Base-by-base conservation (phyloP, 2,113 vertebrate species). In the Phaethornis superciliosus region DNA sequence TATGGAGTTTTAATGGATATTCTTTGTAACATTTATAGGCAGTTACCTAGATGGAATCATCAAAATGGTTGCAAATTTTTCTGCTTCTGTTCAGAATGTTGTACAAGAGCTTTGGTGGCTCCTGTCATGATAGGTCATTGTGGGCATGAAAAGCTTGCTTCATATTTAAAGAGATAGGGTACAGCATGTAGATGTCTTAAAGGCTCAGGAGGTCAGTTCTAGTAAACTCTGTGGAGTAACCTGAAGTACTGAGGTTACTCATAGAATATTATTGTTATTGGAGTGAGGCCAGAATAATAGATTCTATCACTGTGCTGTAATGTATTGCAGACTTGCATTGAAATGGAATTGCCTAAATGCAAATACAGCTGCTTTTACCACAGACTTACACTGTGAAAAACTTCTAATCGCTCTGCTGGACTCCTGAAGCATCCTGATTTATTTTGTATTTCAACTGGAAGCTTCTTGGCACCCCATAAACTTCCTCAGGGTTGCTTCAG, bases 281-380 rank as follows among this genome's bases (percentile, higher is more conserved):
- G 96, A 84, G 85, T 54, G 71, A 78, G 35, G 97, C 97, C 97
- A 98, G 93, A 76, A 90, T 94, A 93, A 37, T 85, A 96, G 97
- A 96, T 97, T 95, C 92, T 92, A 93, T 97, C 92, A 15, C 83
- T 94, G 93, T 7, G 20, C 94, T 94, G 67, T 97, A 96, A 97
- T 94, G 92, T 85, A 88, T 96, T n/a, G 1, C 95, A 97, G 96
- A 68, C 90, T 88, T 82, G 28, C 46, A 87, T 76, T 55, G 83
- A 87, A 91, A 92, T 88, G 85, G 12, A 96, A 90, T 97, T 95
- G 93, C 94, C 87, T 71, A 90, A 88, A 96, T 91, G 80, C 93
- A 97, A 97, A 95, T 76, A 47, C 81, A 80, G 91, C 72, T 85
- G 92, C 75, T 90, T 94, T 88, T 89, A 64, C 56, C 87, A 54